Evolutionary conservation across 2,113 vertebrate species (phyloP).

Genomic region (Canis aureus): DNA sequence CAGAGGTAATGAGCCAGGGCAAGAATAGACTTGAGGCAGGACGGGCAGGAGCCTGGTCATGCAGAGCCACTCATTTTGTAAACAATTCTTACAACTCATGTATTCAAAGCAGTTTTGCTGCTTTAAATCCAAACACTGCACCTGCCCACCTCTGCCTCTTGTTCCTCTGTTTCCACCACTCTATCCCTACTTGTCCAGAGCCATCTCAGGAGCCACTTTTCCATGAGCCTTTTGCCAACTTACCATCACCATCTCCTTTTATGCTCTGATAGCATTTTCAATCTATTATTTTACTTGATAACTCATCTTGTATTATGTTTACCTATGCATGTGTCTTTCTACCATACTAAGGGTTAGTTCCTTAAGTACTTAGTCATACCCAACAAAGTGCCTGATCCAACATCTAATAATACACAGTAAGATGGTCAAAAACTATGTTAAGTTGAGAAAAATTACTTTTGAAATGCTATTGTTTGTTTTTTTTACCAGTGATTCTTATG

Average conservation of each 20-base stretch:
- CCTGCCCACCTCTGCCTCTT: not conserved
- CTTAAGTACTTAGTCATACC: not conserved
- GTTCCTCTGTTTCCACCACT: not conserved
- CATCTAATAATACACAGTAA: not conserved
- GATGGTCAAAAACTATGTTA: not conserved
- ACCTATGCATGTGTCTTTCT: not conserved
- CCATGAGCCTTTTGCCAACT: slow-evolving; percentile 8
- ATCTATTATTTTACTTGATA: not conserved
- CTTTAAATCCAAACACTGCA: not conserved
- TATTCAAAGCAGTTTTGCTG: not conserved
- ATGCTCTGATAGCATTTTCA: not conserved
- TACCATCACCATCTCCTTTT: not conserved
- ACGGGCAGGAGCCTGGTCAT: not conserved
- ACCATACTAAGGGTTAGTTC: not conserved
- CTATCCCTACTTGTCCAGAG: not conserved
- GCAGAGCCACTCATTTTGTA: not conserved
- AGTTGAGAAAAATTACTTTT: slow-evolving; percentile 51
- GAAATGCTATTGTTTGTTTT: not conserved
- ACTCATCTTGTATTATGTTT: not conserved
- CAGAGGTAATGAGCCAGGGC: not conserved
- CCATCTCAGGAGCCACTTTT: not conserved
- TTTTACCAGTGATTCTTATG: not conserved
- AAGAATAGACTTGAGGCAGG: not conserved
- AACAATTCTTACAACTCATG: not conserved
- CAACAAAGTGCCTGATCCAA: not conserved